Conservation (phyloP, 2,113 vertebrate genomes). For the Rhagologus leucostigma region DNA sequence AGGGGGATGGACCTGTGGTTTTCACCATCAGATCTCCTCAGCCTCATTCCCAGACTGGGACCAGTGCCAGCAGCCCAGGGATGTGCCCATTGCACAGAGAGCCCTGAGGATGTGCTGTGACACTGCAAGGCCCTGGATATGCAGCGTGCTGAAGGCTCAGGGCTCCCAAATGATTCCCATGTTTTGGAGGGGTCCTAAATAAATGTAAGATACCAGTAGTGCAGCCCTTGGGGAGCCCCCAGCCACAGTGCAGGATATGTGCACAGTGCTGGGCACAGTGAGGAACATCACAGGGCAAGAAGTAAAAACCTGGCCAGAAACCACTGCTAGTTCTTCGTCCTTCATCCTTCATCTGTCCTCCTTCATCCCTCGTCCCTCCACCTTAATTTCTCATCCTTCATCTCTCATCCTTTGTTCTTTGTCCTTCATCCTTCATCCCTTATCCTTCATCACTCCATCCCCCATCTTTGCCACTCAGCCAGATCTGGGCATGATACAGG, state of each 20-base stretch:
- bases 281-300: not conserved
- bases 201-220: not conserved
- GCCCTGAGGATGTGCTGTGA: rapidly evolving
- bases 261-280: not conserved
- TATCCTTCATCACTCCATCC: not conserved
- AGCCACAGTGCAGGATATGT: not conserved
- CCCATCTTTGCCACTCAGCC: not conserved
- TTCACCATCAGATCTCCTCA: not conserved
- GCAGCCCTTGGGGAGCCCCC: not conserved
- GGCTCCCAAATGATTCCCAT: not conserved
- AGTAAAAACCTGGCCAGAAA: not conserved
- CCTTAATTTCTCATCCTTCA: not conserved
- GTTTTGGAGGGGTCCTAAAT: not conserved
- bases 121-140: not conserved
- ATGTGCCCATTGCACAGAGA: not conserved
- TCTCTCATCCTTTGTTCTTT: not conserved
- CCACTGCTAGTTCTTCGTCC: not conserved
- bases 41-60: not conserved
- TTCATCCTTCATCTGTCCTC: not conserved
- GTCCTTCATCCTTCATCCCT: not conserved
- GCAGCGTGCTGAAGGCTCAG: not conserved
- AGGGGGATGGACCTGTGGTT: not conserved
- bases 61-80: not conserved
- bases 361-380: not conserved
- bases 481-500: not conserved